Evolutionary conservation across 1,140 invertebrate species (phyloP), one percentile per base, ranked within the genome.

Genomic region (Platyura marginata): DNA sequence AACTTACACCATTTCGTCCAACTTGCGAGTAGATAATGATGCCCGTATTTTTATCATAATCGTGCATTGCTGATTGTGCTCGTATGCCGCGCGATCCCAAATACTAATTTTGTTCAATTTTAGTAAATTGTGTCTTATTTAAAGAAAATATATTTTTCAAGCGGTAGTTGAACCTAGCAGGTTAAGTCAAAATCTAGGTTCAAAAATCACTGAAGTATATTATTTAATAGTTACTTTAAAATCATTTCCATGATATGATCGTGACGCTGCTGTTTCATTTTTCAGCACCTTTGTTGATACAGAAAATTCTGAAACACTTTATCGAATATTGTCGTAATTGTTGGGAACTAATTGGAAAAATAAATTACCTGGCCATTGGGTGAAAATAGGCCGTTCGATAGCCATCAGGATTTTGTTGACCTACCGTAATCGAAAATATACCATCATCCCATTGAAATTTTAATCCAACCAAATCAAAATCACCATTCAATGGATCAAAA

Each of bases 371-470:
- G 18, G 75, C 68, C 69, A 81, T 69, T 0, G 79, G 62, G 55
- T 81, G 79, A 64, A 81, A 83, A 52, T 74, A 80, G 0, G 72
- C 66, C 21, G 62, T 66, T 32, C 69, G 66, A 49, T 62, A 71
- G 8, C 70, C 70, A 46, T 72, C 59, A 1, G 49, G 40, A 3
- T 65, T 62, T 2, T 67, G 52, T 0, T 69, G 67, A 0, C 75
- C 72, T 21, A 81, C 47, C 0, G 73, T 71, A 1, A 77, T 52
- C 41, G 77, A 79, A 52, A 83, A 81, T 4, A 82, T 59, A 1
- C 79, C 79, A 50, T 82, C 79, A 37, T 70, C 72, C 78, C 78
- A 81, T 55, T 78, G 75, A 51, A 80, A 81, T 2, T 63, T 58
- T 40, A 71, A 63, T 3, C 71, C 74, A 25, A 68, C 71, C 25